Evolutionary conservation across 2,113 vertebrate genomes (phyloP), one percentile per base, ranked within the genome.

Genomic region (Tetrao urogallus): DNA sequence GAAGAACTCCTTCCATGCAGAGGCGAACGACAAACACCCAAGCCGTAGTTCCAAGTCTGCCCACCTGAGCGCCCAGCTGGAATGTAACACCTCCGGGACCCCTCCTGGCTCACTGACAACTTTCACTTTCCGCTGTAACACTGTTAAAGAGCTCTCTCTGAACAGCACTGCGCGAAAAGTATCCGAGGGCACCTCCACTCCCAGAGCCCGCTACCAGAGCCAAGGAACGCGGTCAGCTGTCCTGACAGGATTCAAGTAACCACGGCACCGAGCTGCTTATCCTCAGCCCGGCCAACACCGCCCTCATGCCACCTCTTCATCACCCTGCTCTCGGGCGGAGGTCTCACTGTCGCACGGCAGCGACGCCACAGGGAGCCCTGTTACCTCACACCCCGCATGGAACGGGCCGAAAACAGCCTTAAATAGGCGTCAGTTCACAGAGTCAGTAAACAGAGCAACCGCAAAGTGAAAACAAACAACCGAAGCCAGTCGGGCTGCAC

Each of bases 141-240:
- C 5, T 21, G n/a, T 42, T 8, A 6, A 69, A 79, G 45, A 0
- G 8, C 40, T 60, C 14, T 7, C 0, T 1, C 34, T 69, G 32
- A 73, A 54, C 2, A 34, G 1, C 5, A 48, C 50, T 17, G 13
- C 15, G 40, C 13, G 60, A 19, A 60, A 67, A 54, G 60, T 0
- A 47, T 18, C 19, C 0, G 0, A 69, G n/a, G 86, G 24, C 56
- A 48, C 6, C 6, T 63, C 21, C 14, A 18, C 45, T 65, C 43
- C 48, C 4, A 27, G 1, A 42, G 48, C 28, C 24, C 17, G 24
- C 5, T 11, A 48, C 17, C 42, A 14, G 12, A 13, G 70, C 20
- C 10, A 66, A 76, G 63, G 48, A 75, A 21, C 1, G 80, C 32
- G 17, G 8, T 40, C 43, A 52, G 34, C 28, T 80, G 78, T 80